These are phyloP conservation scores for Gymnothorax reevesii DNA, from an alignment of 2,797 vertebrate species.

Conservation along the genomic window DNA sequence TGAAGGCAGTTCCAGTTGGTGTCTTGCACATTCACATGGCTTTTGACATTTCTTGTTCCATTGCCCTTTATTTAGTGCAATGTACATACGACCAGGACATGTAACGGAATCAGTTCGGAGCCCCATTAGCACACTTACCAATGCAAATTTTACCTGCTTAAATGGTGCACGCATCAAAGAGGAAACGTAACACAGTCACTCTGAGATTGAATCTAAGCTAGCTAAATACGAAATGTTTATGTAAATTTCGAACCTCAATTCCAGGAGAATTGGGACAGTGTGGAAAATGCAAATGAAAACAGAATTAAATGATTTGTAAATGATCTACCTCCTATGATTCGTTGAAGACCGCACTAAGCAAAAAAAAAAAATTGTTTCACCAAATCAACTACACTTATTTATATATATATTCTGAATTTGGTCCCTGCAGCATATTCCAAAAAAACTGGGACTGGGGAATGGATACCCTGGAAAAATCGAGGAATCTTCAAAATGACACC, in stretches of 20 bases:
- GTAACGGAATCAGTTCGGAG: conserved; percentile 49
- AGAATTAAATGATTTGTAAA: too few relatives aligned
- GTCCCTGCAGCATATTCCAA: too few relatives aligned
- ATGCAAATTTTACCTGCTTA: conserved; percentile 54
- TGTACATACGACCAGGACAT: conserved; percentile 48
- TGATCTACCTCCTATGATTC: too few relatives aligned
- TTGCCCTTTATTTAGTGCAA: not conserved
- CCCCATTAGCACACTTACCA: conserved; percentile 49
- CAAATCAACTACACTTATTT: too few relatives aligned
- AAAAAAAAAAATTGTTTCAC: too few relatives aligned
- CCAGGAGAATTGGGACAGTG: too few relatives aligned
- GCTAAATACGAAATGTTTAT: conserved; percentile 15
- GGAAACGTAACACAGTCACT: conserved; percentile 33
- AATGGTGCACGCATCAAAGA: conserved; percentile 53
- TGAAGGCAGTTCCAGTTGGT: conserved; percentile 4
- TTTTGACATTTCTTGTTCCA: not conserved
- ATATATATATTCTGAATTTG: too few relatives aligned
- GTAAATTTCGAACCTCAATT: not conserved
- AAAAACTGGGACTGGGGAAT: too few relatives aligned
- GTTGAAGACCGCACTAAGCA: too few relatives aligned
- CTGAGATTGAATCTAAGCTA: conserved; percentile 43
- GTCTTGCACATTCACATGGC: conserved; percentile 39
- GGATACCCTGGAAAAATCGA: too few relatives aligned
- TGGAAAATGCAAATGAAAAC: too few relatives aligned
- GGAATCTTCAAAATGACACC: too few relatives aligned